phyloP scores from a whole-genome alignment of 2,113 vertebrate genomes.

The Dasyprocta punctata region DNA sequence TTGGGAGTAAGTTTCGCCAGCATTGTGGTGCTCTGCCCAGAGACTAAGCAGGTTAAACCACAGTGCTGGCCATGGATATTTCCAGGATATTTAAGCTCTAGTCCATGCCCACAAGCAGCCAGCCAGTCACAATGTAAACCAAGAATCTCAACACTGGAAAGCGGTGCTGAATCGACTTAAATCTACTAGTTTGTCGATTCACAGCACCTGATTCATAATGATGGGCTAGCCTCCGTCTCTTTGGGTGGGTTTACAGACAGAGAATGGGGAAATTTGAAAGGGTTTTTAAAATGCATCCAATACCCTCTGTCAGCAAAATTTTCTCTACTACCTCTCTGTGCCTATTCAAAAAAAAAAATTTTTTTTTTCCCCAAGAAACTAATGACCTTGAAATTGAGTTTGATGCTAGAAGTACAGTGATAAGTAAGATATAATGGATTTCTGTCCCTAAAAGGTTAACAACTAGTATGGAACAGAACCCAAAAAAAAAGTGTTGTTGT shows the following conservation, averaged over 20 bases:
- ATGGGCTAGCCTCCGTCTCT: neutral
- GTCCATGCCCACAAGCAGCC: neutral
- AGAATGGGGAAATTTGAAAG: neutral
- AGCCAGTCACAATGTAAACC: neutral
- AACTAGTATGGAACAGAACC: neutral
- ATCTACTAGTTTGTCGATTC: neutral
- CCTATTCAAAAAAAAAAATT: neutral
- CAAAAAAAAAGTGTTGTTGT: no score
- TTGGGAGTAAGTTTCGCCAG: neutral
- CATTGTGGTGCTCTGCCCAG: rapidly evolving
- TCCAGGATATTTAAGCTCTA: neutral
- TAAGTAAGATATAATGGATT: neutral
- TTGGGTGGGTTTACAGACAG: neutral
- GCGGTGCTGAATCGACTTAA: rapidly evolving
- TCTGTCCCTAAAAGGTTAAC: neutral
- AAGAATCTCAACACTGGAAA: neutral
- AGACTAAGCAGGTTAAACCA: neutral
- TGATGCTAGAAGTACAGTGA: neutral
- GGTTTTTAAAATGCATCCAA: neutral
- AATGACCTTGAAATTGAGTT: neutral
- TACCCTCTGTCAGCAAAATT: neutral
- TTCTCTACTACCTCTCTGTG: neutral
- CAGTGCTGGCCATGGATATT: neutral
- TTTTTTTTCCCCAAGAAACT: neutral
- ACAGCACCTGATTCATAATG: no score